These are phyloP conservation scores for Crematogaster levior DNA, from an alignment of 2,888 invertebrate genomes.

Conservation along the genomic window DNA sequence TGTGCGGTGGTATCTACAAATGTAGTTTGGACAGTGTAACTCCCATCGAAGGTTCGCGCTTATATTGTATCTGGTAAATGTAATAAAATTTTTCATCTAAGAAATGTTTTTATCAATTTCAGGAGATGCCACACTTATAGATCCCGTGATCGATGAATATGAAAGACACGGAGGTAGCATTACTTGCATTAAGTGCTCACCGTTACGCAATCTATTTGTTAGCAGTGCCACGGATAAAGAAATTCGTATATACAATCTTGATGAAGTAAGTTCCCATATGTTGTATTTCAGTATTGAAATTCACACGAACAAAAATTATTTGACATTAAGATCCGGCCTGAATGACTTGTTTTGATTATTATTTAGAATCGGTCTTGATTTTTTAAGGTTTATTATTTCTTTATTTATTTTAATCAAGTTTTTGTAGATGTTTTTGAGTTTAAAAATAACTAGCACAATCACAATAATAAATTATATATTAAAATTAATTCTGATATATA, in stretches of 20 bases:
- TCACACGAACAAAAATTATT: background rate
- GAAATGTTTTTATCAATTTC: slow-evolving; percentile 20
- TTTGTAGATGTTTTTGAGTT: background rate
- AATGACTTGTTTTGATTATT: no score
- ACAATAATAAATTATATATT: background rate
- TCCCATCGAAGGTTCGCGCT: slow-evolving; percentile 76
- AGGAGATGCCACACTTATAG: slow-evolving; percentile 78
- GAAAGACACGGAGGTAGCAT: slow-evolving; percentile 81
- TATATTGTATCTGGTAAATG: background rate
- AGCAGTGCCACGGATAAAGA: slow-evolving; percentile 82
- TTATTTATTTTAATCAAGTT: background rate
- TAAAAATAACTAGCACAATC: background rate
- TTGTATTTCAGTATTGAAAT: no score
- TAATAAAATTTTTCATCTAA: background rate
- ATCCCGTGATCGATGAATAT: slow-evolving; percentile 82
- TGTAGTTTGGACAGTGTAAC: slow-evolving; percentile 79
- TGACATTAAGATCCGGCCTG: no score
- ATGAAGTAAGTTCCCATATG: slow-evolving; percentile 73
- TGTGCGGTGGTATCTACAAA: slow-evolving; percentile 83
- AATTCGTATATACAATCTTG: slow-evolving; percentile 81
- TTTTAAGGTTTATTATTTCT: no score
- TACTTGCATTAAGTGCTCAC: slow-evolving; percentile 80
- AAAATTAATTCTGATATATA: background rate
- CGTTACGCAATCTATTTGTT: slow-evolving; percentile 79
- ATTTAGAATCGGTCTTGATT: no score